A percentile compares a stretch with the other conserved stretches of the same genome.
Evolutionary conservation across 2,888 invertebrate genomes (phyloP).

Genomic region (Noctua janthina): DNA sequence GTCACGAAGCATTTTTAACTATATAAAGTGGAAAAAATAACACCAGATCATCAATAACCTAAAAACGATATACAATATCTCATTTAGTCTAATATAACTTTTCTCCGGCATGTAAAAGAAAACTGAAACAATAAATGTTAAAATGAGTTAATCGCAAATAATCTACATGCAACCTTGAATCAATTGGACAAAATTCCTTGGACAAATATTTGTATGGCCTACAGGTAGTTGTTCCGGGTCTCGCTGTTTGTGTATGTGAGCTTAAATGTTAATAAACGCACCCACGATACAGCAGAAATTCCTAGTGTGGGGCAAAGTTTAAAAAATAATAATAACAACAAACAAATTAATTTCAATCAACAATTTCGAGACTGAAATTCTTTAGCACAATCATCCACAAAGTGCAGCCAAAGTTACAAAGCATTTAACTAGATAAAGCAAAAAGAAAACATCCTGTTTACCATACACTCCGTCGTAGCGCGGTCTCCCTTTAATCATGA

Average conservation of each 20-base stretch:
- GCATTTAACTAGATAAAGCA: constrained; percentile 34
- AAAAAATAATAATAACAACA: neutral
- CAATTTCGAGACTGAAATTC: neutral
- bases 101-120: neutral
- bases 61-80: neutral
- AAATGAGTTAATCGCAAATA: too few relatives aligned
- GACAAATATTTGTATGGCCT: too few relatives aligned
- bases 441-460: constrained; percentile 50
- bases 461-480: constrained; percentile 43
- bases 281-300: too few relatives aligned
- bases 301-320: too few relatives aligned
- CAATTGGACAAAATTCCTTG: too few relatives aligned
- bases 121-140: neutral
- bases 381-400: neutral
- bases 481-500: constrained; percentile 68
- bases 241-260: too few relatives aligned
- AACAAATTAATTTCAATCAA: neutral
- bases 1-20: too few relatives aligned
- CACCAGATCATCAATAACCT: neutral
- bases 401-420: neutral
- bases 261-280: too few relatives aligned
- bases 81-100: neutral
- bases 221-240: too few relatives aligned
- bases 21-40: neutral
- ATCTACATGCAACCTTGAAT: neutral